phyloP scores from a whole-genome alignment of 2,113 vertebrate species.

The Uria lomvia region DNA sequence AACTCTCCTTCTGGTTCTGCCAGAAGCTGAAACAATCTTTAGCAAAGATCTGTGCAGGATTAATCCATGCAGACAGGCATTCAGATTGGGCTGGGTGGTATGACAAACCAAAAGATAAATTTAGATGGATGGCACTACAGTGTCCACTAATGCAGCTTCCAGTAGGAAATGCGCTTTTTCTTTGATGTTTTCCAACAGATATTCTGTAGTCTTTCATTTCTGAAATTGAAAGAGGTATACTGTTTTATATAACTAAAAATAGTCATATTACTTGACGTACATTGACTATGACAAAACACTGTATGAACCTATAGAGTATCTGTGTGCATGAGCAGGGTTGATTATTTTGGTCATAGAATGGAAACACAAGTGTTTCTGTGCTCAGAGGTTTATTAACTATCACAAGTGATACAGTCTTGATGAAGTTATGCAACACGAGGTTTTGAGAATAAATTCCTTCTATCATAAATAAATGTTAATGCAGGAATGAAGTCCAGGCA shows the following conservation, averaged over 20 bases:
- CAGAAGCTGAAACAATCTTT: not conserved
- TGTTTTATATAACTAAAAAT: not conserved
- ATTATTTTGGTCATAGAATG: not conserved
- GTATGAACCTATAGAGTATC: not conserved
- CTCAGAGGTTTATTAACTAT: not conserved
- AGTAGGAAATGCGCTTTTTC: not conserved
- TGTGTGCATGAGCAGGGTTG: rapidly evolving
- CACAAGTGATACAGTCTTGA: not conserved
- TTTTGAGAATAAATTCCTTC: not conserved
- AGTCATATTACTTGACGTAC: not conserved
- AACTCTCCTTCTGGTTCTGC: not conserved
- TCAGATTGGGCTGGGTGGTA: not conserved
- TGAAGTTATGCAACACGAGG: not conserved
- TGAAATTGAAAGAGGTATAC: not conserved
- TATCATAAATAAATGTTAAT: not conserved
- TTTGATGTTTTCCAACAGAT: not conserved
- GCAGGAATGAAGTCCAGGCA: not conserved
- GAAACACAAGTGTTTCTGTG: not conserved
- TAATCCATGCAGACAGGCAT: not conserved
- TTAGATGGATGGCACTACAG: not conserved
- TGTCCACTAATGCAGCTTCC: not conserved
- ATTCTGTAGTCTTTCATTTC: not conserved
- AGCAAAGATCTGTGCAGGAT: not conserved
- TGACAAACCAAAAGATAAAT: not conserved
- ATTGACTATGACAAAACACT: not conserved